Base-by-base conservation (phyloP, 2,888 invertebrate genomes). In the Polydrusus tereticollis region DNA sequence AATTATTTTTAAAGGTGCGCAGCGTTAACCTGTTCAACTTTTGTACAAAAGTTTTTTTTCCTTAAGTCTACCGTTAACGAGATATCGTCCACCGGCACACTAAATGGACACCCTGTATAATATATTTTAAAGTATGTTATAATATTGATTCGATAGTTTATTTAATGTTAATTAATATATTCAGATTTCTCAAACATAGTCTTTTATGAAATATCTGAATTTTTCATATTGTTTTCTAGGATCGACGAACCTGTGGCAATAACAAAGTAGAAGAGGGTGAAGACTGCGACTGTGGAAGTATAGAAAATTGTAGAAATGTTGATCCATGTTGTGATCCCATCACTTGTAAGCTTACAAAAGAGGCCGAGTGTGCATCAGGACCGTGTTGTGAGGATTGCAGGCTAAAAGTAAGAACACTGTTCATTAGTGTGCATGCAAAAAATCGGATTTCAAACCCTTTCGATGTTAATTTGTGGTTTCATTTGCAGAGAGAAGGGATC, bases 251-350 rank as follows among this genome's bases (percentile, higher is more conserved):
- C 76, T 99, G 99, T 87, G 99, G 99, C 78, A 99, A 99, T 87
- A 94, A 94, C 75, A 89, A 95, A 69, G 91, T 99, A 64, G 99
- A 99, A 82, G 94, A 94, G 78, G 98, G 95, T 57, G 99, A 99
- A 86, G 96, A 98, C 85, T 99, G 99, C 84, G 99, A 99, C 87
- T 99, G 99, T 85, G 98, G 99, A 57, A 91, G 93, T 68, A 92
- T 94, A 80, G 93, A 95, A 76, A 95, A 97, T 83, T 98, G 98
- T 86, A 90, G 92, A 75, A 89, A 90, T 80, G 87, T 89, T 76
- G 98, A 99, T 87, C 96, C 96, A 0, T 99, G 99, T 87, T 99
- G 99, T 87, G 98, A 99, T 86, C 96, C 98, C 58, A 93, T 96
- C 85, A 98, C 98, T 60, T 99, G 99, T 87, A 94, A 97, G 76